These are phyloP conservation scores for Bombus affinis DNA, from an alignment of 1,140 invertebrate genomes.

Conservation along the genomic window DNA sequence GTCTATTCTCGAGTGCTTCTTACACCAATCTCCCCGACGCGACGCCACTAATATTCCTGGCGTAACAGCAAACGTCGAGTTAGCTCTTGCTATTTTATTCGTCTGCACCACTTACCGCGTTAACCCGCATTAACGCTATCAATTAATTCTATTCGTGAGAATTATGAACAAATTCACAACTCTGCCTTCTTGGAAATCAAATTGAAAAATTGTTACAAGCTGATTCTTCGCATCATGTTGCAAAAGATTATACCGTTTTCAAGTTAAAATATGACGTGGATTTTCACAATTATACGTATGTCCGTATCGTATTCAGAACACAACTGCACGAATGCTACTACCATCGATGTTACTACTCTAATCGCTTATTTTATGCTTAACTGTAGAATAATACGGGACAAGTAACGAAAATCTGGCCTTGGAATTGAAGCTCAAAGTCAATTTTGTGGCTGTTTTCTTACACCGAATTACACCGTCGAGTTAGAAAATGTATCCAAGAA, in stretches of 20 bases:
- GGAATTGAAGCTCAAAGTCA: too few relatives aligned
- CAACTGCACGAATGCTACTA: background rate
- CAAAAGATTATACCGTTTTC: background rate
- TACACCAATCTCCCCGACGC: constrained; percentile 51
- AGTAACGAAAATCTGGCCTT: too few relatives aligned
- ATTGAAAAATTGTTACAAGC: background rate
- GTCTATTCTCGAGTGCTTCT: constrained; percentile 64
- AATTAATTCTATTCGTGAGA: background rate
- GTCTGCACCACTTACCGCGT: constrained; percentile 43
- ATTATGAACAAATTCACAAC: background rate
- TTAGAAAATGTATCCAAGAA: too few relatives aligned
- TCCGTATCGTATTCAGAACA: too few relatives aligned
- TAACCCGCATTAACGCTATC: background rate
- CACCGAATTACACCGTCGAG: too few relatives aligned
- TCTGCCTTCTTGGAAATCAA: too few relatives aligned
- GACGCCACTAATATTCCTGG: constrained; percentile 64
- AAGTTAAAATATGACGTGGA: too few relatives aligned
- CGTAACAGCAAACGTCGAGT: constrained; percentile 64
- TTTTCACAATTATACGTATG: too few relatives aligned
- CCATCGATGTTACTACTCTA: too few relatives aligned
- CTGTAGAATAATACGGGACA: too few relatives aligned
- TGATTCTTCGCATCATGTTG: too few relatives aligned
- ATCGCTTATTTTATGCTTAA: background rate
- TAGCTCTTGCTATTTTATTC: constrained; percentile 17
- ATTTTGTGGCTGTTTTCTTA: too few relatives aligned